Conservation (phyloP, 2,113 vertebrate genomes). For the Brevimyrus niger region DNA sequence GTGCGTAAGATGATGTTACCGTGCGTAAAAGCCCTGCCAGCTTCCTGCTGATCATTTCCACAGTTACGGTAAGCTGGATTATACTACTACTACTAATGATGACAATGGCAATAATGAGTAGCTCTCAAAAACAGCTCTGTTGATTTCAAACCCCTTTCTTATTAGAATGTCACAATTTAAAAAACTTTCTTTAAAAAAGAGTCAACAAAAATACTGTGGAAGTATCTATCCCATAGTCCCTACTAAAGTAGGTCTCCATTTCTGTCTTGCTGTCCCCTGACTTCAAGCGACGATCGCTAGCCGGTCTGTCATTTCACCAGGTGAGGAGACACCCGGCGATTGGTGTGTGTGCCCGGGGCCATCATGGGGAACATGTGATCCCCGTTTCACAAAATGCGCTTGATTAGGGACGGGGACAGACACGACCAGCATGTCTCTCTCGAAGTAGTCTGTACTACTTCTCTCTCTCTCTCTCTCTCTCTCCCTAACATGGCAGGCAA, state of each 20-base stretch:
- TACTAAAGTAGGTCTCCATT: background rate
- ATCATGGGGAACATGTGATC: background rate
- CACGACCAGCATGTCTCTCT: background rate
- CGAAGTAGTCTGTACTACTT: background rate
- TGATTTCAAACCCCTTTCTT: background rate
- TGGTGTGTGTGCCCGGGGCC: background rate
- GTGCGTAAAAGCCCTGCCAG: background rate
- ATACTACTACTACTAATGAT: background rate
- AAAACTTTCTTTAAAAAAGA: background rate
- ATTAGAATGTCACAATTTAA: background rate
- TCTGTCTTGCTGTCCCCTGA: background rate
- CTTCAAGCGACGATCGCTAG: background rate
- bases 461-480: background rate
- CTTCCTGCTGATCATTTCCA: background rate
- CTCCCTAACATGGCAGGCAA: background rate
- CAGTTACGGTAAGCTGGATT: background rate
- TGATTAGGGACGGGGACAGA: background rate
- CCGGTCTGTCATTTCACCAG: background rate
- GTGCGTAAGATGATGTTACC: background rate
- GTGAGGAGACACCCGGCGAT: background rate
- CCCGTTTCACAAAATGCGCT: background rate
- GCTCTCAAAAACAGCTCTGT: background rate
- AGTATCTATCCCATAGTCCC: background rate
- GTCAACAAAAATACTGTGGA: background rate
- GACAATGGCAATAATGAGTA: background rate